phyloP scores from a whole-genome alignment of 2,888 invertebrate genomes.

The Mythimna ferrago region DNA sequence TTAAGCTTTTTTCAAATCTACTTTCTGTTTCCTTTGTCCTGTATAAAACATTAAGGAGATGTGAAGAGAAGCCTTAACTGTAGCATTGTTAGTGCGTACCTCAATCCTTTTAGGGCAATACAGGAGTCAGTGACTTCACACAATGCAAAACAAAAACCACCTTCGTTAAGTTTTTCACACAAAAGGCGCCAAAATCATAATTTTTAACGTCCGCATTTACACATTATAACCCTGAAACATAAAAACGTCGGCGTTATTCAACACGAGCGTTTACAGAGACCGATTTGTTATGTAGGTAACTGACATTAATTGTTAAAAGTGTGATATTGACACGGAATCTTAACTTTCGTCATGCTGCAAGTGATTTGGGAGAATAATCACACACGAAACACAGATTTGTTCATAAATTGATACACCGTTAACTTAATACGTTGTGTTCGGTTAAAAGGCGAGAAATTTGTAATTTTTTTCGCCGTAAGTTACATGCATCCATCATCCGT shows the following conservation, averaged over 20 bases:
- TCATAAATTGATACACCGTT: conserved; percentile 80
- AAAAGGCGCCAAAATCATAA: conserved; percentile 50
- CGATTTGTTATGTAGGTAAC: conserved; percentile 63
- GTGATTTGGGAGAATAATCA: conserved; percentile 68
- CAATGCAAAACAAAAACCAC: conserved; percentile 34
- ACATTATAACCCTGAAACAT: conserved; percentile 54
- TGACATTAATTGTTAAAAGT: conserved; percentile 59
- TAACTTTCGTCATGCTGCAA: conserved; percentile 66
- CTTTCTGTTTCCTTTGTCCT: conserved; percentile 1
- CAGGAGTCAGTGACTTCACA: conserved; percentile 40
- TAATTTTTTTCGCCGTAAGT: conserved; percentile 77
- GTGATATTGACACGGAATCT: conserved; percentile 67
- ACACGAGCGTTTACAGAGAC: conserved; percentile 37
- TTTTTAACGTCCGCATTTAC: conserved; percentile 41
- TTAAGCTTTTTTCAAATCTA: not conserved
- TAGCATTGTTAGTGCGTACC: conserved; percentile 15
- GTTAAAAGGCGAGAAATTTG: conserved; percentile 85
- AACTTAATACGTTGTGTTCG: conserved; percentile 80
- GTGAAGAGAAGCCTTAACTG: conserved; percentile 15
- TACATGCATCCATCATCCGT: conserved; percentile 72
- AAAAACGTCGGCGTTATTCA: conserved; percentile 52
- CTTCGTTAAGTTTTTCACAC: conserved; percentile 49
- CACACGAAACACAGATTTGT: conserved; percentile 73
- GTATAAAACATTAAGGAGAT: conserved; percentile 9
- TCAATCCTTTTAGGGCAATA: conserved; percentile 35